Conservation (phyloP, 2,113 vertebrate species). For the Chascanopsetta lugubris region DNA sequence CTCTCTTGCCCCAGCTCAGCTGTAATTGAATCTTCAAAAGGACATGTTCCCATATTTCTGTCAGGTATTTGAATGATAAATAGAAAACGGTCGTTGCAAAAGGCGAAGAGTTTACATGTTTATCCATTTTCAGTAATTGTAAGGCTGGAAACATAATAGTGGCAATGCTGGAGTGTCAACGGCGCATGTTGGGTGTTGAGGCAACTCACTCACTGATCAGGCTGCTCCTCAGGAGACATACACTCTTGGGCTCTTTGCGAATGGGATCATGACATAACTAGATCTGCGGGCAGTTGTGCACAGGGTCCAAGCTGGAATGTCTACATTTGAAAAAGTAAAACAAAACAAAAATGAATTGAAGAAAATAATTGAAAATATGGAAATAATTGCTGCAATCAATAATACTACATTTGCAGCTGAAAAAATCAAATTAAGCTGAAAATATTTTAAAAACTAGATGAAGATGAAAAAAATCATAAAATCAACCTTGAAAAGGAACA, state of each 20-base stretch:
- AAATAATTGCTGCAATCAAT: too few species aligned
- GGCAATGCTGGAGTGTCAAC: background rate
- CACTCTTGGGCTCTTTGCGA: constrained; percentile 25
- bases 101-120: constrained; percentile 76
- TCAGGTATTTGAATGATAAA: constrained; percentile 77
- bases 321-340: too few species aligned
- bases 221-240: constrained; percentile 18
- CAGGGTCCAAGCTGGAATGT: too few species aligned
- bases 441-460: too few species aligned
- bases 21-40: constrained; percentile 86
- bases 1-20: constrained; percentile 72
- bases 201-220: constrained; percentile 1
- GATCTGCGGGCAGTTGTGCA: too few species aligned
- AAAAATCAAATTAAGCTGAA: too few species aligned
- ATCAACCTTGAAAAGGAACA: too few species aligned
- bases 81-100: constrained; percentile 76
- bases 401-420: too few species aligned
- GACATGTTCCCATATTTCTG: constrained; percentile 78
- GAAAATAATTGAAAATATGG: too few species aligned
- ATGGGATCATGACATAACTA: constrained; percentile 25
- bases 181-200: background rate
- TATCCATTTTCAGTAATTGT: constrained; percentile 76
- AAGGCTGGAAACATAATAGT: constrained; percentile 43
- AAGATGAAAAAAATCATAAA: too few species aligned
- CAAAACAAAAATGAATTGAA: too few species aligned